Evolutionary conservation across 2,113 vertebrate genomes (phyloP), one percentile per base, ranked within the genome.

Genomic region (Poecile atricapillus): DNA sequence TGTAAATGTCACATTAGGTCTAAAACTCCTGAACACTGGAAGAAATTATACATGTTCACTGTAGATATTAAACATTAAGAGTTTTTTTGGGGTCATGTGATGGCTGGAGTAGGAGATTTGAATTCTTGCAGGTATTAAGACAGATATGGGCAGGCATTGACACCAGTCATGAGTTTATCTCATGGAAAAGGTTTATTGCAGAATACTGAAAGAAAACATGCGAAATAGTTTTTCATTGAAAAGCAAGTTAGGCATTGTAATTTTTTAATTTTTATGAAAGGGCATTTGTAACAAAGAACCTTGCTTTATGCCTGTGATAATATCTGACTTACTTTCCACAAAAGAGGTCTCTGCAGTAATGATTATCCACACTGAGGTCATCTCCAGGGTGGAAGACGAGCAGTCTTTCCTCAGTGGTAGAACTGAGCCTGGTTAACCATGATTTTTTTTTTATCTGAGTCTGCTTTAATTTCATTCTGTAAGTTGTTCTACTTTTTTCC

Each of bases 61-160:
- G 80, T 60, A 77, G 64, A 92, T 94, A 93, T 73, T 82, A 91
- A 82, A 96, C 33, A 80, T 92, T 77, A 78, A 76, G 80, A 76
- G 14, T 4, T 85, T 85, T 80, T 93, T 97, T 89, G n/a, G 16
- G 24, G 63, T 97, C 97, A 97, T 97, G 82, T 96, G 94, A 82
- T 89, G 60, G 43, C 80, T 78, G 67, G n/a, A 96, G 93, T 85
- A 90, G 77, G 68, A 95, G 95, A 94, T 92, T 97, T 89, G 94
- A 95, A 98, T 98, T 98, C 97, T 84, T 97, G 76, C 93, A 96
- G 88, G 97, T 97, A 98, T 98, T 97, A 97, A 94, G 83, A 85
- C 63, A 97, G 73, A 95, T 91, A 88, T 68, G 86, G 60, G 93
- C 95, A 94, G 65, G 70, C 89, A 63, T 91, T 92, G 95, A 97